A percentile compares a stretch with the other conserved stretches of the same genome.
Evolutionary conservation across 2,113 vertebrate species (phyloP).

Genomic region (Formicarius rufipectus): DNA sequence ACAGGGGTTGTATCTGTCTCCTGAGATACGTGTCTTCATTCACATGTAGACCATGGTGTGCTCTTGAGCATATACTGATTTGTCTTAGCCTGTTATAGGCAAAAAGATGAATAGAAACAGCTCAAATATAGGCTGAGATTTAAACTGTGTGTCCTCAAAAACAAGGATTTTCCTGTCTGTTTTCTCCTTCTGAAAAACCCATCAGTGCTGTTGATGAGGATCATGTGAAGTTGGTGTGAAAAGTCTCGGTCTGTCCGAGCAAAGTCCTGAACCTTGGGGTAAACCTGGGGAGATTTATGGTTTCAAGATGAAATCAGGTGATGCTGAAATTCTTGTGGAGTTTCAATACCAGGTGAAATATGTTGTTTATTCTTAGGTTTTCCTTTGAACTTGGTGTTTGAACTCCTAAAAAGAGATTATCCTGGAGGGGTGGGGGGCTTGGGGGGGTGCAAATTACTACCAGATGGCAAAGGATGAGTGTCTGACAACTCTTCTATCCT

Average conservation of each 20-base stretch:
- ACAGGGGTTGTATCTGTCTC: neutral
- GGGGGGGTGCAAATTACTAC: neutral
- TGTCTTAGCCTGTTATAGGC: neutral
- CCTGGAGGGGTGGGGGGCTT: too few species aligned
- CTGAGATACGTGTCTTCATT: neutral
- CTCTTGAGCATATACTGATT: neutral
- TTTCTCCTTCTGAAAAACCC: slow-evolving; percentile 22
- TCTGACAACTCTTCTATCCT: slow-evolving; percentile 29
- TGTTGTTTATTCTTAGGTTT: slow-evolving; percentile 45
- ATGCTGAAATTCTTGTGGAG: neutral
- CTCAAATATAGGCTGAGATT: neutral
- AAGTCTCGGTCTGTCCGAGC: neutral
- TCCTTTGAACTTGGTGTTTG: slow-evolving; percentile 56
- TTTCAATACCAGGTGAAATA: slow-evolving; percentile 44
- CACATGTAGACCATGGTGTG: neutral
- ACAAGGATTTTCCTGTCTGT: neutral
- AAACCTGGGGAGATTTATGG: slow-evolving; percentile 37
- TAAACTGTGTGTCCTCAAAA: neutral
- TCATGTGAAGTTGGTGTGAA: neutral
- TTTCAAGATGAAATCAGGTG: slow-evolving; percentile 50
- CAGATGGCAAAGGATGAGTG: slow-evolving; percentile 42
- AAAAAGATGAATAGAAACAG: neutral
- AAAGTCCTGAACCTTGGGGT: neutral
- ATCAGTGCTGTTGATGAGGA: slow-evolving; percentile 7
- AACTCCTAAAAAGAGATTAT: slow-evolving; percentile 33